These are phyloP conservation scores for Cyanoliseus patagonus DNA, from an alignment of 2,113 vertebrate genomes.

Conservation along the genomic window DNA sequence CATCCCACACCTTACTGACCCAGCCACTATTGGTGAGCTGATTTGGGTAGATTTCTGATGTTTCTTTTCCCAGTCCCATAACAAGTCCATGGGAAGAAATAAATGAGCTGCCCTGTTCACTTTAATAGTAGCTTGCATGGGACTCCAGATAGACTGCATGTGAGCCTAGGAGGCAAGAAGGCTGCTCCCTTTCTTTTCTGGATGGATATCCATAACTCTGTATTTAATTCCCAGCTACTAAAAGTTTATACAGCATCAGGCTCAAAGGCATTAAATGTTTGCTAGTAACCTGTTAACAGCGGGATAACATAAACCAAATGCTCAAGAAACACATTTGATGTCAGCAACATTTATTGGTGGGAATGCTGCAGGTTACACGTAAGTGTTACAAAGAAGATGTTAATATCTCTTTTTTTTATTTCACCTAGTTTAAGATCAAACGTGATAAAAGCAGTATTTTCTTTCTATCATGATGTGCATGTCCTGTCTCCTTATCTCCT, in stretches of 20 bases:
- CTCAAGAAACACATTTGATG: background rate
- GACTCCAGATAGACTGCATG: background rate
- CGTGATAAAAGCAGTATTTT: background rate
- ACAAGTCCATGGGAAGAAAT: background rate
- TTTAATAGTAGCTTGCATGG: background rate
- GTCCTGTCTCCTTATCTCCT: background rate
- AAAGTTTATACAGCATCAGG: background rate
- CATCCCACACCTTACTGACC: background rate
- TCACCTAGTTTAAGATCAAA: background rate
- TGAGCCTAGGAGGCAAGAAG: background rate
- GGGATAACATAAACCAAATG: background rate
- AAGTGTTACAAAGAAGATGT: background rate
- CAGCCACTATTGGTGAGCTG: fast-evolving
- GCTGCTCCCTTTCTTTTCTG: background rate
- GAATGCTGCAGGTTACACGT: background rate
- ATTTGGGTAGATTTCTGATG: background rate
- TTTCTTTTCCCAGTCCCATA: background rate
- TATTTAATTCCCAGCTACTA: background rate
- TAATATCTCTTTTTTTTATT: background rate
- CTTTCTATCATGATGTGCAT: background rate
- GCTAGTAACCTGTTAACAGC: background rate
- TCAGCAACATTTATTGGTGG: background rate
- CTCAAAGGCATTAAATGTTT: background rate
- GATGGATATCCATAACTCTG: background rate
- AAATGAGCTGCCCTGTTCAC: background rate